Base-by-base conservation (phyloP, 2,888 invertebrate species). In the Cremastinae sp. region DNA sequence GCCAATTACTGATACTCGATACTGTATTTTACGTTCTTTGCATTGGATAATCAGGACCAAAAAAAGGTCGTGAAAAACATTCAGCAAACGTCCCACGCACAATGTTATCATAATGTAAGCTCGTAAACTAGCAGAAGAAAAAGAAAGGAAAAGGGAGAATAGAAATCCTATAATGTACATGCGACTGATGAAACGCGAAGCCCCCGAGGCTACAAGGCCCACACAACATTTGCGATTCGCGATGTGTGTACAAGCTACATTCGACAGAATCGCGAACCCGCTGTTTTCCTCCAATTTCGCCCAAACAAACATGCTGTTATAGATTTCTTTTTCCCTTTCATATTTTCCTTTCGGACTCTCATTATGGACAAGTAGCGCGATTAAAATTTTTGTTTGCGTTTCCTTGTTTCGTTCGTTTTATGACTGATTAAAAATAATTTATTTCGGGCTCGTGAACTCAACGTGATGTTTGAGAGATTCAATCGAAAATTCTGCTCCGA, bases 241-340 rank as follows among this genome's bases (percentile, higher is more conserved):
- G 74, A 65, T 80, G 77, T 85, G 80, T 28, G n/a, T n/a, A n/a
- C n/a, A n/a, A 65, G 43, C 28, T 16, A 43, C 35, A 7, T 28
- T 22, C 59, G 58, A 49, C 56, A 64, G 71, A 55, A 72, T 64
- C 83, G 80, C 81, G 80, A 80, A 82, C n/a, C 80, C 81, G 81
- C 82, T 84, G 85, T 86, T 86, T 86, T 85, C 84, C 83, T 84
- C 85, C 85, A 86, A 86, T 85, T 85, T 85, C 81, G 81, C 81
- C 82, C 84, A 83, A 84, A 85, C 86, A 85, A 85, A 85, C 84
- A 85, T 79, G 76, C 81, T 75, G 81, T 84, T 86, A 85, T 84
- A 85, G 85, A 85, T 85, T 85, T 82, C 82, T 79, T 64, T 39
- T 51, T 37, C 35, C 28, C 14, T 39, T 37, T 53, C 16, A 14